Base-by-base conservation (phyloP, 2,888 invertebrate species). In the Clostera curtula region DNA sequence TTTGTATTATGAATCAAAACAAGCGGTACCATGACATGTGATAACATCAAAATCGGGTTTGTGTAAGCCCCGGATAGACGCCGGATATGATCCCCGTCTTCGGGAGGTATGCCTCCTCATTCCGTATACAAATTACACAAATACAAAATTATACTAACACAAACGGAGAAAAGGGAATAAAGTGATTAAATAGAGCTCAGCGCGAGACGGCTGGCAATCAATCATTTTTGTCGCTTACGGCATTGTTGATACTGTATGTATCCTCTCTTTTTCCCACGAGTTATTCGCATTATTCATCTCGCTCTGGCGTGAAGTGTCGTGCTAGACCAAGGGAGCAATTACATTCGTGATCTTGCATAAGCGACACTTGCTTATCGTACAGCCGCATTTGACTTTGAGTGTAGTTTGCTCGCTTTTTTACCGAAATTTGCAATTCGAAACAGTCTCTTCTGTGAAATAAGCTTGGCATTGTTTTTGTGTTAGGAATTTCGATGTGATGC, bases 311-410 rank as follows among this genome's bases (percentile, higher is more conserved):
- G 65, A 75, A 83, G 79, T 83, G 82, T 83, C 79, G 76, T 71
- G 74, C 75, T 79, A 82, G 83, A 79, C 77, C n/a, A 79, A 82
- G 82, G 82, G 82, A 82, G 85, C 85, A 85, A 85, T 85, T 85
- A 85, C 85, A 83, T 77, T 76, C 85, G 85, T 85, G 85, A 84
- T 84, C 85, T 82, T 80, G 85, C 85, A 85, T 85, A 85, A 84
- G 80, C 79, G 74, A 73, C 71, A 76, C 80, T 82, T 77, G 82
- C 72, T 83, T 83, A 83, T 82, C 82, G 67, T 72, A 64, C 74
- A 69, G 73, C 80, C 77, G 77, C 75, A 71, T 82, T 74, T 72
- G 79, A 80, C 76, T 80, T 74, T 69, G 66, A 79, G 72, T 77
- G 74, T 71, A 74, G 73, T 72, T 66, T 60, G 66, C 67, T 58